Evolutionary conservation across 2,113 vertebrate species (phyloP), one percentile per base, ranked within the genome.

Genomic region (Tamias sibiricus): DNA sequence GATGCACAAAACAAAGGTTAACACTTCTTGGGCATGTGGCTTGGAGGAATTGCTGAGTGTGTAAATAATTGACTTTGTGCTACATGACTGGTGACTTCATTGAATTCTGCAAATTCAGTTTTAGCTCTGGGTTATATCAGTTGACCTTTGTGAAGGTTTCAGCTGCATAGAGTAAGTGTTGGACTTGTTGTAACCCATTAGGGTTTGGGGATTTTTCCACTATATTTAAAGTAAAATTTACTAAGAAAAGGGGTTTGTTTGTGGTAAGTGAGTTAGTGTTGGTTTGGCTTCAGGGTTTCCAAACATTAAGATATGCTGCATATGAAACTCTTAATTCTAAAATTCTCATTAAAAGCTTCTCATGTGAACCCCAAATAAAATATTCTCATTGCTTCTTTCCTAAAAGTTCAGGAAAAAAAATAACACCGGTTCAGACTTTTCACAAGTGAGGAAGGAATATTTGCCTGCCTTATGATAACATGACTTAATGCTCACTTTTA

Each of bases 141-240:
- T 94, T 97, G 94, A 96, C 97, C 95, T 97, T 94, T 96, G 97
- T 95, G 94, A 97, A 96, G 97, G 97, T 97, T 97, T 98, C 95
- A 94, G 76, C 92, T 94, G 30, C 6, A 57, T 98, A 92, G 92
- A 96, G 76, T 95, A 88, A 80, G 52, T 90, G 42, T 96, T 94
- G 82, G 89, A 90, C 84, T 94, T 91, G 42, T 90, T 96, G 76
- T 93, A 87, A 82, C 52, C 74, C 80, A 9, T 90, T 82, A 66
- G 57, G 93, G 42, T 92, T 90, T 13, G 30, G 64, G 44, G 6
- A 6, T 57, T 57, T 57, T 57, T 57, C 22, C 54, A 57, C 54
- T 57, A 57, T 57, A 57, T 57, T 95, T 88, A 85, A 93, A 80
- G 81, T 76, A 94, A 75, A 81, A 80, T 85, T 86, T 64, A 76